Evolutionary conservation across 2,888 invertebrate genomes (phyloP).

Genomic region (Macaria liturata): DNA sequence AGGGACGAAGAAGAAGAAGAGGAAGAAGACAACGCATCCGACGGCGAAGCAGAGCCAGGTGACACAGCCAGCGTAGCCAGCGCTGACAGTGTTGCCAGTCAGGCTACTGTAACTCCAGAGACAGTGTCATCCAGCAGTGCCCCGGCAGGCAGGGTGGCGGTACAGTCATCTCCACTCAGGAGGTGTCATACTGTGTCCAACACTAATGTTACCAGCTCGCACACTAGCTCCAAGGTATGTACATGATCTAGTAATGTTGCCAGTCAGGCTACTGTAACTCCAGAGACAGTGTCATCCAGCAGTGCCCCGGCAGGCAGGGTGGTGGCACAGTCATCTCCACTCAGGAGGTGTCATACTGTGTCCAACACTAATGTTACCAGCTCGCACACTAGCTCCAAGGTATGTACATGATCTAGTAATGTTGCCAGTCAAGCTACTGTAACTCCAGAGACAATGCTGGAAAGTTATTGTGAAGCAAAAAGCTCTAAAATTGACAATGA

Average conservation of each 20-base stretch:
- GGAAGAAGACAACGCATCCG: conserved; percentile 57
- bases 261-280: conserved; percentile 69
- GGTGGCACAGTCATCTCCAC: conserved; percentile 53
- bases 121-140: conserved; percentile 69
- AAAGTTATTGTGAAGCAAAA: too few relatives aligned
- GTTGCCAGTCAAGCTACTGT: conserved; percentile 65
- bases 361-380: conserved; percentile 52
- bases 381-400: conserved; percentile 43
- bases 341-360: conserved; percentile 71
- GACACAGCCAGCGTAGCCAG: conserved; percentile 58
- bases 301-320: conserved; percentile 60
- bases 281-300: conserved; percentile 66
- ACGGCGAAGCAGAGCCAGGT: conserved; percentile 54
- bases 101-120: conserved; percentile 70
- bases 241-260: conserved; percentile 46
- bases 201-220: conserved; percentile 48
- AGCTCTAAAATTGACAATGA: too few relatives aligned
- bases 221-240: conserved; percentile 37
- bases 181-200: conserved; percentile 71
- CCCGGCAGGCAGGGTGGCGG: conserved; percentile 47
- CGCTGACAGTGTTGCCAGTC: conserved; percentile 58
- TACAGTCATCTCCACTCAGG: conserved; percentile 59
- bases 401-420: conserved; percentile 39
- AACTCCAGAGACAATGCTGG: conserved; percentile 64
- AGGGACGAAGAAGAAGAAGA: conserved; percentile 48